These are phyloP conservation scores for Edolisoma coerulescens DNA, from an alignment of 2,113 vertebrate genomes.

Conservation along the genomic window DNA sequence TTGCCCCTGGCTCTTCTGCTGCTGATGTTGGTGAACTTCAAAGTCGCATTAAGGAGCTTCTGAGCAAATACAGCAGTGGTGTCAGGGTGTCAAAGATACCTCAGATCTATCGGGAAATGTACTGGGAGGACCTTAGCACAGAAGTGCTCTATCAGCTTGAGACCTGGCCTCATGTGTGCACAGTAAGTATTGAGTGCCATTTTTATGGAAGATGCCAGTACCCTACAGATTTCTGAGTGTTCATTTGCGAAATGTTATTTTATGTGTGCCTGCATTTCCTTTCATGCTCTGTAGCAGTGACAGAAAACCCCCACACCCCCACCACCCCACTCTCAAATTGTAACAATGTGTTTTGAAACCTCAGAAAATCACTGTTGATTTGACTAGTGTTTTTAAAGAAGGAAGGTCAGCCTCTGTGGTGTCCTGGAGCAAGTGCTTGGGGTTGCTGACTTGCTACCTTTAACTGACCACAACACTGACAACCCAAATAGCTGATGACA, in stretches of 20 bases:
- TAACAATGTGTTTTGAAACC: background rate
- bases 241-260: background rate
- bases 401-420: background rate
- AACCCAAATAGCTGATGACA: background rate
- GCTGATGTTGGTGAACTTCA: constrained; percentile 61
- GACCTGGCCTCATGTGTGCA: constrained; percentile 77
- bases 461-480: background rate
- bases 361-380: background rate
- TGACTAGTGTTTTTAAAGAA: background rate
- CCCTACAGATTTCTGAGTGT: background rate
- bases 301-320: accelerated
- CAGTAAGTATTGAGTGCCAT: constrained; percentile 60
- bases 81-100: constrained; percentile 81
- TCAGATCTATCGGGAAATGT: constrained; percentile 71
- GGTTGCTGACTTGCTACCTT: background rate
- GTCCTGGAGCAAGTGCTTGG: background rate
- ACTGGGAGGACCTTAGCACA: constrained; percentile 68
- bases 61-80: constrained; percentile 72
- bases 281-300: background rate
- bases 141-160: constrained; percentile 69
- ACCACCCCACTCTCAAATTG: background rate
- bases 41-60: constrained; percentile 68
- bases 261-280: background rate
- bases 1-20: background rate
- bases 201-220: background rate